Conservation (phyloP, 2,113 vertebrate genomes). For the Galeopterus variegatus region DNA sequence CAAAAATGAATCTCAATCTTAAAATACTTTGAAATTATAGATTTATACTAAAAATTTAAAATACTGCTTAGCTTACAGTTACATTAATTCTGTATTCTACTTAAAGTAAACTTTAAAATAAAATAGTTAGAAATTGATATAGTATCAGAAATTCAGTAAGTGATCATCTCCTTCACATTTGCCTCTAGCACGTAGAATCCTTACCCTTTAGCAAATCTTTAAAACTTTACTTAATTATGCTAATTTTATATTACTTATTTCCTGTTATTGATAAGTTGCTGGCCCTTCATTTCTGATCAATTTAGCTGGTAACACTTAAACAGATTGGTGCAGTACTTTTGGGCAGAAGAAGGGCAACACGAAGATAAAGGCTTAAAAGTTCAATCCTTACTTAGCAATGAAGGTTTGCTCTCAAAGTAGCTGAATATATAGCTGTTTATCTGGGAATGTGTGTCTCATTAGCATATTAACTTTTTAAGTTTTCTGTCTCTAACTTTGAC, state of each 20-base stretch:
- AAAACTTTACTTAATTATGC: constrained; percentile 13
- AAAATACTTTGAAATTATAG: not conserved
- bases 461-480: not conserved
- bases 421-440: not conserved
- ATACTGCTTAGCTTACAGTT: not conserved
- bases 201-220: not conserved
- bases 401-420: not conserved
- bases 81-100: not conserved
- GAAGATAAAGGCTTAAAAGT: not conserved
- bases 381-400: not conserved
- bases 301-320: not conserved
- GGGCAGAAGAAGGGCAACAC: not conserved
- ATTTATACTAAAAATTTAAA: not conserved
- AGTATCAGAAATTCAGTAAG: not conserved
- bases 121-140: constrained; percentile 6
- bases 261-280: not conserved
- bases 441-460: not conserved
- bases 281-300: not conserved
- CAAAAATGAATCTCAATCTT: not conserved
- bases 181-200: not conserved
- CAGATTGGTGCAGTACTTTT: not conserved
- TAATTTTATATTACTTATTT: not conserved
- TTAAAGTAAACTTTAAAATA: not conserved
- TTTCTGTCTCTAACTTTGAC: not conserved
- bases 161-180: not conserved